Conservation (phyloP, 2,113 vertebrate species). For the Eulemur rufifrons region DNA sequence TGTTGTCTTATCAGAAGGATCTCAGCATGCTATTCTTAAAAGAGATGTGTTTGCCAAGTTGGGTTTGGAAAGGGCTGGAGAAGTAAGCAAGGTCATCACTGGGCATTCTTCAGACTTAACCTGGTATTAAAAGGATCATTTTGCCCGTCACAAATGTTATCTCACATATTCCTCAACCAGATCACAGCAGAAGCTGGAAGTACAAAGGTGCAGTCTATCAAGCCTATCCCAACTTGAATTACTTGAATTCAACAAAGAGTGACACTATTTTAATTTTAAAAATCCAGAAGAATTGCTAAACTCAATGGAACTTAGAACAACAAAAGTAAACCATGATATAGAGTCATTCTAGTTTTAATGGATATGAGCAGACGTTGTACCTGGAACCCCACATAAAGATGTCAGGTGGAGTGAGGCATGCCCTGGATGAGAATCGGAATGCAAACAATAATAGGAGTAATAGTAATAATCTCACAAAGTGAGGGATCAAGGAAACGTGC, state of each 20-base stretch:
- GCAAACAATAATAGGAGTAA: neutral
- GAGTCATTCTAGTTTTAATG: neutral
- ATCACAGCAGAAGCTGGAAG: neutral
- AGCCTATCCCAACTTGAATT: too few relatives aligned
- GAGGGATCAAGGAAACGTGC: fast-evolving
- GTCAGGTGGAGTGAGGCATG: neutral
- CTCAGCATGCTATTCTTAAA: neutral
- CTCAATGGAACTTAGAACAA: neutral
- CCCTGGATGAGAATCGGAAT: neutral
- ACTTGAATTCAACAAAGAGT: neutral
- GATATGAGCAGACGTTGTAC: neutral
- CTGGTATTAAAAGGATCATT: neutral
- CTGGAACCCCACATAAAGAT: too few relatives aligned
- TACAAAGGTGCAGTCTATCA: neutral
- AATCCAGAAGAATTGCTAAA: neutral
- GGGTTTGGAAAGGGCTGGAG: neutral
- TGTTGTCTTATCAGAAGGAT: neutral
- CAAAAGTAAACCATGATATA: neutral
- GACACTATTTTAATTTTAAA: neutral
- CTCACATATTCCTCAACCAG: neutral
- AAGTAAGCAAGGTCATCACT: neutral
- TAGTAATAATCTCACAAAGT: neutral
- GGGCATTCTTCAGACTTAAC: neutral
- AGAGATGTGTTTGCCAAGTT: neutral
- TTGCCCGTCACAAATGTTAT: neutral